These are phyloP conservation scores for Eurytoma adleriae DNA, from an alignment of 2,888 invertebrate genomes.

Conservation along the genomic window DNA sequence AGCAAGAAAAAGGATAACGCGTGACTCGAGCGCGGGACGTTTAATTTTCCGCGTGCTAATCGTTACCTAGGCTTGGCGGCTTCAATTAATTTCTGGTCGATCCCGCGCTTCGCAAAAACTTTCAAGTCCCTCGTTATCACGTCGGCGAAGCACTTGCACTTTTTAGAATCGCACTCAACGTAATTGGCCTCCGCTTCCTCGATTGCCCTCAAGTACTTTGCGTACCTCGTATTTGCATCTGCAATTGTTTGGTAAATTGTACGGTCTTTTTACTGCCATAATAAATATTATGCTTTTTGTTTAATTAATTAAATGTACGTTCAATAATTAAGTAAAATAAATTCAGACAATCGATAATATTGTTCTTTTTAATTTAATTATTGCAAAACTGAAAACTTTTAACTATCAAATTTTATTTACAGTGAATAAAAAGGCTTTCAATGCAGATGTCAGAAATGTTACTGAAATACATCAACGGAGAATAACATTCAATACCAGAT, in stretches of 20 bases:
- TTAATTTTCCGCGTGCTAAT: constrained; percentile 7
- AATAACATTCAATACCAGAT: too few relatives aligned
- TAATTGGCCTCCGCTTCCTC: constrained; percentile 77
- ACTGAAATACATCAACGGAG: too few relatives aligned
- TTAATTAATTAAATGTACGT: too few relatives aligned
- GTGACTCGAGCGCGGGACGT: neutral
- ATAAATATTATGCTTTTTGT: too few relatives aligned
- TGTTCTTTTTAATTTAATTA: too few relatives aligned
- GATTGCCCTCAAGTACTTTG: constrained; percentile 76
- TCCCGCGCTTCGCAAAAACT: constrained; percentile 83
- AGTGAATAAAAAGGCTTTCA: too few relatives aligned
- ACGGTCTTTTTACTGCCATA: too few relatives aligned
- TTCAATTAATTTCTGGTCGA: constrained; percentile 82
- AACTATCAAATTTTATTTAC: too few relatives aligned
- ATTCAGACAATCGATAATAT: too few relatives aligned
- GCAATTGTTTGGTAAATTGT: neutral
- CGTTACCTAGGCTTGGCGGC: constrained; percentile 75
- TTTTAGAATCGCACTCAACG: constrained; percentile 78
- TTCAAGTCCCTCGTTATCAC: constrained; percentile 84
- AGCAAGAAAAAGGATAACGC: neutral
- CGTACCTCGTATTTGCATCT: constrained; percentile 58
- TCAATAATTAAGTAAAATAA: too few relatives aligned
- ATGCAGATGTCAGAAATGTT: too few relatives aligned
- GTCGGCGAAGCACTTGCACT: constrained; percentile 82
- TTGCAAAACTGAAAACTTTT: too few relatives aligned